Evolutionary conservation across 2,113 vertebrate genomes (phyloP), one percentile per base, ranked within the genome.

Genomic region (Leiothrix lutea): DNA sequence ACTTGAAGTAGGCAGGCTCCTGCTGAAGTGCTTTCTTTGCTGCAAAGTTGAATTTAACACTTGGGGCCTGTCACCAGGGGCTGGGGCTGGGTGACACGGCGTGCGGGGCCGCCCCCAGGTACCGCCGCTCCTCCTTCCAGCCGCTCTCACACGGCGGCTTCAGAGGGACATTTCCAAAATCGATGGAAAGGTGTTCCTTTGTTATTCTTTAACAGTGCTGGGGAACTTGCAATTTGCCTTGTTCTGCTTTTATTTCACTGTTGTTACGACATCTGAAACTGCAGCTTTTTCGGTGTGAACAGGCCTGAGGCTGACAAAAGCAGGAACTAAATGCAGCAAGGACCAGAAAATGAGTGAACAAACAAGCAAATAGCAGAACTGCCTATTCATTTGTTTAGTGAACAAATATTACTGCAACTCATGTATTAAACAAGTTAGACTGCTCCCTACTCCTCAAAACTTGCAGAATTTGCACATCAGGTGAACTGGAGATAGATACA

Each of bases 1-100:
- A 9, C 28, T 28, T 38, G 65, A 80, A 85, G 82, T 25, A 61
- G 65, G 21, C 56, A 44, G 73, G 48, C 65, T 93, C 48, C 60
- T 72, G 86, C 51, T 58, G 42, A 70, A 91, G 86, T 38, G 71
- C 31, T 89, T 56, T 14, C 77, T 87, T 64, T 85, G 86, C 60
- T 54, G 66, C 44, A 8, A 18, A 7, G 26, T 14, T 0, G 5
- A 23, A 74, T 48, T 89, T 35, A 58, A 64, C 66, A 13, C 91
- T 62, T 24, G 47, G 7, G 48, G 33, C 24, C 66, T 90, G 67
- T 90, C 94, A 86, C 12, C 89, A 13, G 8, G 51, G 45, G 88
- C 12, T 86, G 16, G 11, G 56, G 45, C 47, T 12, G 2, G 4
- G 50, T 23, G 19, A 33, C 29, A 8, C 62, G 24, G 72, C 3